Percentiles rank a stretch among this genome's conserved stretches.
Evolutionary conservation across 2,888 invertebrate genomes (phyloP).

Genomic region (Neuroscelio doddi): DNA sequence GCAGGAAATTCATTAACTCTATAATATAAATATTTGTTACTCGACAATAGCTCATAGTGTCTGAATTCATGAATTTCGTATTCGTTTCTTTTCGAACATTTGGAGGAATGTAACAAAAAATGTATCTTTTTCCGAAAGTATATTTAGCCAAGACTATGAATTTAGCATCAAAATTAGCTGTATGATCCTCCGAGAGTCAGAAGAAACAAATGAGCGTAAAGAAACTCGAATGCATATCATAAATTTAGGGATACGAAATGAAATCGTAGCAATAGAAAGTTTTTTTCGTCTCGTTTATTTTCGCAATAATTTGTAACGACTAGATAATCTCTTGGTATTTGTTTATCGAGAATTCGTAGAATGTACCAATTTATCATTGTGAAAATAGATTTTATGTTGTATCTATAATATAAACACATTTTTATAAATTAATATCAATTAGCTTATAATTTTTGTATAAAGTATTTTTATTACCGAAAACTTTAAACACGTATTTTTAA

Average conservation of each 20-base stretch:
- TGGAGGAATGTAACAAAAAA: constrained; percentile 3
- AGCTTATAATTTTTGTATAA: no score
- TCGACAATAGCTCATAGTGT: no score
- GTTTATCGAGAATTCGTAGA: no score
- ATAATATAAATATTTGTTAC: no score
- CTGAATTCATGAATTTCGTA: no score
- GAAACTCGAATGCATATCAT: constrained; percentile 9
- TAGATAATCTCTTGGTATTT: not conserved
- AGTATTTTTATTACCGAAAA: no score
- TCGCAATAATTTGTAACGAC: not conserved
- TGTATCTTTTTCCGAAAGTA: constrained; percentile 27
- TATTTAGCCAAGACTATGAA: constrained; percentile 47
- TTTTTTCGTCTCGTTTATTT: not conserved
- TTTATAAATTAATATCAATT: no score
- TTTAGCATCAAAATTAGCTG: constrained; percentile 11
- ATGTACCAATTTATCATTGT: no score
- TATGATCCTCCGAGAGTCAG: constrained; percentile 11
- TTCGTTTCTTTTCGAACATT: constrained; percentile 15
- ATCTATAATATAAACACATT: no score
- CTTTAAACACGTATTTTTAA: no score
- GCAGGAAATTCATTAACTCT: no score
- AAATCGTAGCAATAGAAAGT: constrained; percentile 2
- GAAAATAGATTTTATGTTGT: no score
- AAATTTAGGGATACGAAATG: constrained; percentile 4
- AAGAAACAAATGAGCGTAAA: constrained; percentile 10